Conservation (phyloP, 2,888 invertebrate genomes). For the Sialis fuliginosa region DNA sequence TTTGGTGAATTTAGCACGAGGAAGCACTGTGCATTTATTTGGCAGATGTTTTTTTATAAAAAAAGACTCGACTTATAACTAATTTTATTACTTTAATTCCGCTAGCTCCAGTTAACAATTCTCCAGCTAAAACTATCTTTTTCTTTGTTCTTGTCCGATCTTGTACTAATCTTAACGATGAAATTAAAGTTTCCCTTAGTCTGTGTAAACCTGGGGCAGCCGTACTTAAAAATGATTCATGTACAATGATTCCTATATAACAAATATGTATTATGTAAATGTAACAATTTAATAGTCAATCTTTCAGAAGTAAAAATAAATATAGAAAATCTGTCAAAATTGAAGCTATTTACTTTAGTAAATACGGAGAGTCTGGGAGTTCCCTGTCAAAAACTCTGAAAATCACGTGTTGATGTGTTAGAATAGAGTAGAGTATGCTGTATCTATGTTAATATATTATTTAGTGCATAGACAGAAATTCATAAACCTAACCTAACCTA, state of each 20-base stretch:
- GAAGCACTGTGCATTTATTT: no score
- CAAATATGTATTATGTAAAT: not conserved
- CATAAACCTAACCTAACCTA: no score
- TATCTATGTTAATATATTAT: no score
- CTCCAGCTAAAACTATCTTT: constrained; percentile 41
- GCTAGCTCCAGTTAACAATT: constrained; percentile 28
- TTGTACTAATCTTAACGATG: constrained; percentile 43
- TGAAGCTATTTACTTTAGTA: constrained; percentile 25
- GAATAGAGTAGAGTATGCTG: no score
- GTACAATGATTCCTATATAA: constrained; percentile 36
- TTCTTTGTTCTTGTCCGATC: constrained; percentile 30
- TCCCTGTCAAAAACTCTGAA: no score
- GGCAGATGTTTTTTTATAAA: no score
- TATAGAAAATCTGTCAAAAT: constrained; percentile 19
- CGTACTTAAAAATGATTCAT: constrained; percentile 58
- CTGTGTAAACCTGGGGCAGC: constrained; percentile 48
- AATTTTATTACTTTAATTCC: constrained; percentile 18
- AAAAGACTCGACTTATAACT: constrained; percentile 2
- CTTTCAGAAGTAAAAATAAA: not conserved
- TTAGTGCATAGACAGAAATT: no score
- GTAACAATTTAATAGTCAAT: not conserved
- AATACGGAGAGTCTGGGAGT: no score
- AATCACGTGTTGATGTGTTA: no score
- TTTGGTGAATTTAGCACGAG: no score
- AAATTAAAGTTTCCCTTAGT: constrained; percentile 57